Conservation (phyloP, 2,797 vertebrate species). For the Hylomyscus alleni region DNA sequence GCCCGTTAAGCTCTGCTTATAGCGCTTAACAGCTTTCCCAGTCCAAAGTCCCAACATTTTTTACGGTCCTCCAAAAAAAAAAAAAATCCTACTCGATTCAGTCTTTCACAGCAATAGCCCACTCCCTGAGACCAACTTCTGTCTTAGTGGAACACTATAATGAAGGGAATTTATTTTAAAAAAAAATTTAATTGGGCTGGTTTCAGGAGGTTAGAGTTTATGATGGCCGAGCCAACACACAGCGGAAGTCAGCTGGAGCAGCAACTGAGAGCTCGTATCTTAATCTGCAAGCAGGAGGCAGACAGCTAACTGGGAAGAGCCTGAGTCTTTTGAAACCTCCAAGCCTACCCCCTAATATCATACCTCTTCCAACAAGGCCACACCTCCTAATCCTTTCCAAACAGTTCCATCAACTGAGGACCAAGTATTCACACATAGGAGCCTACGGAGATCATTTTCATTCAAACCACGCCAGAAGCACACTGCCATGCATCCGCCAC, state of each 20-base stretch:
- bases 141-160: neutral
- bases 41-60: neutral
- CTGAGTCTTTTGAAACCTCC: neutral
- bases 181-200: neutral
- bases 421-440: neutral
- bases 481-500: neutral
- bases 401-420: neutral
- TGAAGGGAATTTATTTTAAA: neutral
- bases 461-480: neutral
- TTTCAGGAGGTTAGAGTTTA: neutral
- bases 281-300: neutral
- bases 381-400: neutral
- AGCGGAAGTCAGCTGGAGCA: neutral
- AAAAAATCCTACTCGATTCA: neutral
- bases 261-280: neutral
- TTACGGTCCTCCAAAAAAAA: neutral
- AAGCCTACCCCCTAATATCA: neutral
- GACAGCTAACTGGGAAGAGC: neutral
- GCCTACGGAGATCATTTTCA: neutral
- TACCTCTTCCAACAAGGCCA: neutral
- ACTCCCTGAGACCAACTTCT: neutral
- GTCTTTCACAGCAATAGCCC: neutral
- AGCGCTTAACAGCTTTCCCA: neutral
- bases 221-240: neutral
- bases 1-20: too few relatives aligned